Conservation (phyloP, 2,797 vertebrate species). For the Euphonia xanthogaster region DNA sequence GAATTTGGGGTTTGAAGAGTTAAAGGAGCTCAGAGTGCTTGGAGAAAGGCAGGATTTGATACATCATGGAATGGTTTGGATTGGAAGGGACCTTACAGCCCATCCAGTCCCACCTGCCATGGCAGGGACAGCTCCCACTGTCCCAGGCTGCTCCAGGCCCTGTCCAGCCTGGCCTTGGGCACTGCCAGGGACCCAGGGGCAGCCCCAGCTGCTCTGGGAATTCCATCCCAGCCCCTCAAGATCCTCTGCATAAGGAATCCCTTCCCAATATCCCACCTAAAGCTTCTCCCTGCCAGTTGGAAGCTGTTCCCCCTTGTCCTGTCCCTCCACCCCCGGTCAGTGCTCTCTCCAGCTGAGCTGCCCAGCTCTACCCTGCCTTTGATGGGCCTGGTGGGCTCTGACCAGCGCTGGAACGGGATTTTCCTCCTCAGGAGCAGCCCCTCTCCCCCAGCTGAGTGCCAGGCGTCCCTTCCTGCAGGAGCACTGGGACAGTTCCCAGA, state of each 20-base stretch:
- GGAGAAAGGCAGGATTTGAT: background rate
- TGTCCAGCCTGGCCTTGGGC: background rate
- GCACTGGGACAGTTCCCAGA: accelerated
- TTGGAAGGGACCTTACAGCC: background rate
- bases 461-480: accelerated
- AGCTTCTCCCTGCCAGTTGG: accelerated
- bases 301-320: accelerated
- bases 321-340: accelerated
- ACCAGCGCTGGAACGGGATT: accelerated
- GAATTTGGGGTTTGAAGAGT: background rate
- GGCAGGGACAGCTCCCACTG: background rate
- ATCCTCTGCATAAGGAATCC: background rate
- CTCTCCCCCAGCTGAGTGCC: background rate
- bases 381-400: accelerated
- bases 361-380: background rate
- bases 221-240: background rate
- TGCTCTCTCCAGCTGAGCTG: accelerated
- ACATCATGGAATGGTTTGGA: accelerated
- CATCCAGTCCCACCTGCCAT: background rate
- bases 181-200: background rate
- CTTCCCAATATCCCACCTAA: background rate
- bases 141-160: background rate
- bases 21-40: background rate
- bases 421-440: background rate
- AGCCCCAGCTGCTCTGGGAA: background rate